These are phyloP conservation scores for Chelonus formosanus DNA, from an alignment of 2,888 invertebrate genomes.

Conservation along the genomic window DNA sequence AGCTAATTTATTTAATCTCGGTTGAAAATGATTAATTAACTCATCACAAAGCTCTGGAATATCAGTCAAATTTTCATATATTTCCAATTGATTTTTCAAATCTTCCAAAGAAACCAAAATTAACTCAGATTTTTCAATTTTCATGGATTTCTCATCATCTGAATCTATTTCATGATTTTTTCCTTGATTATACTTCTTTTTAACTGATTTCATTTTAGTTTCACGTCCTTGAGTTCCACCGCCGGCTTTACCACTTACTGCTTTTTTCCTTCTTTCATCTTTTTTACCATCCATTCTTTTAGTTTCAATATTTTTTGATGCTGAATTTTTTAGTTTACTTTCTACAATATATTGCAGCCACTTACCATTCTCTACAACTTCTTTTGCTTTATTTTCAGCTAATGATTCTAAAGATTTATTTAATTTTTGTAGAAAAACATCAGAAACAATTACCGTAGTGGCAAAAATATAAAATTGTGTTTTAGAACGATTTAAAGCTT, in stretches of 20 bases:
- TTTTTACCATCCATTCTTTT: constrained; percentile 74
- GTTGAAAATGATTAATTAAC: constrained; percentile 76
- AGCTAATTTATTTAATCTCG: constrained; percentile 76
- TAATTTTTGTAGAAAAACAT: constrained; percentile 71
- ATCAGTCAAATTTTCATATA: constrained; percentile 68
- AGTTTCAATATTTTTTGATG: constrained; percentile 52
- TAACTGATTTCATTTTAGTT: constrained; percentile 92
- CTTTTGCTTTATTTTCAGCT: constrained; percentile 74
- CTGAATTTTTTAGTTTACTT: constrained; percentile 68
- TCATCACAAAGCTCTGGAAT: constrained; percentile 77
- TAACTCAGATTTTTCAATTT: constrained; percentile 67
- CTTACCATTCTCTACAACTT: constrained; percentile 75
- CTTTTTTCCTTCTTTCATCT: constrained; percentile 90
- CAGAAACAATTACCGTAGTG: constrained; percentile 68
- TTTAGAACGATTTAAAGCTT: constrained; percentile 71
- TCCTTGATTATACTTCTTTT: constrained; percentile 76
- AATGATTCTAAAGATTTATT: constrained; percentile 74
- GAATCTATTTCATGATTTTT: constrained; percentile 76
- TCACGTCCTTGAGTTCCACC: constrained; percentile 94
- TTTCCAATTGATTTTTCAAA: constrained; percentile 72
- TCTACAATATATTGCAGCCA: constrained; percentile 76
- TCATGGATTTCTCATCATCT: constrained; percentile 67
- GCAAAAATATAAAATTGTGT: constrained; percentile 65
- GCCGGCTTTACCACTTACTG: constrained; percentile 85
- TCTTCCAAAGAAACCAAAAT: constrained; percentile 76